Evolutionary conservation across 2,888 invertebrate genomes (phyloP).

Genomic region (Oligia fasciuncula): DNA sequence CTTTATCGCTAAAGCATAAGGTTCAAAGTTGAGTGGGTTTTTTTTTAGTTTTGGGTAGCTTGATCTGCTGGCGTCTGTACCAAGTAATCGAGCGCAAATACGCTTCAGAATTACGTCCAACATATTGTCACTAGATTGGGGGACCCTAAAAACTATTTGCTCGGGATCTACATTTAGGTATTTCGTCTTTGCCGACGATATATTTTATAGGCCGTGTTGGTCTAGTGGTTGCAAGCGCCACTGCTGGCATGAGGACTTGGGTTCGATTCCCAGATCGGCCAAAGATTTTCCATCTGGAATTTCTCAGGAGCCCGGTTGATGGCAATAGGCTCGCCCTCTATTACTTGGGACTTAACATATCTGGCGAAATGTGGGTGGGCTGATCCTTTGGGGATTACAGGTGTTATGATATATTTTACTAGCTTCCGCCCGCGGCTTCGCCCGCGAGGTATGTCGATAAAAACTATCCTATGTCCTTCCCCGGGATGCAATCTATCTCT

Average conservation of each 20-base stretch:
- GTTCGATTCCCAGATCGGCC: not conserved
- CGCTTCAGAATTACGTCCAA: conserved; percentile 45
- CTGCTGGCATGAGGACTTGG: not conserved
- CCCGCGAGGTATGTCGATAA: too few relatives aligned
- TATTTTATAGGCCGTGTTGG: conserved; percentile 6
- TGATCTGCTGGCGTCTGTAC: not conserved
- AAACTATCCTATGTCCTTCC: too few relatives aligned
- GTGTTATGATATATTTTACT: not conserved
- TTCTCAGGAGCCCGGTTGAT: not conserved
- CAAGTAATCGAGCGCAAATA: conserved; percentile 38
- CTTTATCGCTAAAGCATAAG: too few relatives aligned
- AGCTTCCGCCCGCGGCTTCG: too few relatives aligned
- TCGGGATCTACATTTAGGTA: conserved; percentile 18
- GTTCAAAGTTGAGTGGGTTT: too few relatives aligned
- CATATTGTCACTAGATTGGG: conserved; percentile 51
- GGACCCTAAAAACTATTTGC: conserved; percentile 45
- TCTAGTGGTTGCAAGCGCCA: not conserved
- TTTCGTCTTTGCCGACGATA: conserved; percentile 12
- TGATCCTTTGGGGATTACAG: not conserved
- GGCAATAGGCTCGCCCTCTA: not conserved
- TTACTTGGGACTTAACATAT: not conserved
- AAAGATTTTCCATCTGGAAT: not conserved
- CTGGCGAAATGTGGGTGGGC: not conserved
- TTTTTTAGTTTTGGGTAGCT: too few relatives aligned
- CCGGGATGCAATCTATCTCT: too few relatives aligned